phyloP scores from a whole-genome alignment of 2,113 vertebrate genomes.

The Brachypodius melanocephalos region DNA sequence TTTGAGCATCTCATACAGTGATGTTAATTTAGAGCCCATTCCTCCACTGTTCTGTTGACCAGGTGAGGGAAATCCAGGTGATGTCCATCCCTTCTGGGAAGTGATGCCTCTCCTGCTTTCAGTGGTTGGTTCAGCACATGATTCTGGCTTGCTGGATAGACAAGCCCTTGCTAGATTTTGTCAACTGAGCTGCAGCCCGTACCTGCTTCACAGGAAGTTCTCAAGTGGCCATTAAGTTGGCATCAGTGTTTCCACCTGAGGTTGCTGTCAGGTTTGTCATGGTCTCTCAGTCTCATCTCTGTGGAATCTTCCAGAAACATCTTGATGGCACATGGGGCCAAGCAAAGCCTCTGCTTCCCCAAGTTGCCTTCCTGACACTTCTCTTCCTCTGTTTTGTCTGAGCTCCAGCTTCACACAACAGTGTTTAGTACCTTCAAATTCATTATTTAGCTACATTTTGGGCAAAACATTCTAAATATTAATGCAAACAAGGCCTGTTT shows the following conservation, averaged over 20 bases:
- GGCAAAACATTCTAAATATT: slow-evolving; percentile 56
- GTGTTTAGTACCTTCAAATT: slow-evolving; percentile 56
- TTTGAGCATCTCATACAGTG: not conserved
- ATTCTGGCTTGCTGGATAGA: not conserved
- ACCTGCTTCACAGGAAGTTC: not conserved
- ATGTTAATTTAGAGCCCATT: not conserved
- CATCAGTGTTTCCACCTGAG: not conserved
- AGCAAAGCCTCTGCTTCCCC: not conserved
- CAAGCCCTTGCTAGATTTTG: not conserved
- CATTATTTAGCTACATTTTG: slow-evolving; percentile 48
- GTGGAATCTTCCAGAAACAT: not conserved
- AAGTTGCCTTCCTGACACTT: not conserved
- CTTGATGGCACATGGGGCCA: not conserved
- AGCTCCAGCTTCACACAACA: slow-evolving; percentile 30
- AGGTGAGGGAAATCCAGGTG: not conserved
- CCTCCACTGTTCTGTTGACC: not conserved
- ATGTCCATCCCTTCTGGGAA: not conserved
- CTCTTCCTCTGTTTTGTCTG: not conserved
- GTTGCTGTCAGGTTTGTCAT: not conserved
- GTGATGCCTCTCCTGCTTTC: not conserved
- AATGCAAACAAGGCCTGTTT: slow-evolving; percentile 65
- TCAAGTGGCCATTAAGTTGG: not conserved
- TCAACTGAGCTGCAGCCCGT: not conserved
- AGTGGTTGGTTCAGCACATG: not conserved
- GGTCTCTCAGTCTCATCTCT: not conserved